Base-by-base conservation (phyloP, 1,140 invertebrate species). In the Drosophila sechellia region DNA sequence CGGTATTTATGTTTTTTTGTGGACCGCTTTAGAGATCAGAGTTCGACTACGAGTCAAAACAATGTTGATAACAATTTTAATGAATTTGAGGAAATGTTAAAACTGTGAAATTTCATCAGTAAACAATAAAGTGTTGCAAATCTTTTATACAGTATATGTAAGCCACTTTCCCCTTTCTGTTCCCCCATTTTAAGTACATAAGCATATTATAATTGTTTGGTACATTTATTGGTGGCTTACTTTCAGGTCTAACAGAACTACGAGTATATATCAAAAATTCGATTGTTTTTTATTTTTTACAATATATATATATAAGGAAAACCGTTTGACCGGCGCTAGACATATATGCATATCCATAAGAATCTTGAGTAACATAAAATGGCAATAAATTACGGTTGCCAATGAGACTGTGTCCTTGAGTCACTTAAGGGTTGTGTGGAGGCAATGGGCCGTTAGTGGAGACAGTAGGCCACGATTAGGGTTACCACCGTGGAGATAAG, bases 261-360 rank as follows among this genome's bases (percentile, higher is more conserved):
- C 42, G 75, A 77, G 74, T 77, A 77, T 40, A 77, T 34, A 40
- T 43, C 27, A 74, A 61, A 81, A 81, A 81, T 81, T 81, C 78
- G 78, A 57, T 56, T 43, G 27, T 43, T 2, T 31, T 31, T 31
- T 31, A 8, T 75, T 78, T 46, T 76, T 73, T 80, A 77, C 54
- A 80, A 80, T 71, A 65, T 77, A 71, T 77, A 71, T 56, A 71
- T 59, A 39, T 53, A 45, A 45, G 46, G 15, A 37, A 31, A 56
- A 77, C 39, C 40, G 13, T 49, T 13, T 52, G 52, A 13, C 31
- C 25, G 15, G 8, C n/a, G 13, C 27, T 54, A 46, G 61, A 34
- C 39, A 48, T 22, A 35, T 13, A n/a, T n/a, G 35, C 6, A 25
- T 34, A 39, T 40, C 42, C 25, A 25, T 10, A 27, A 17, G 20